These are phyloP conservation scores for Podarcis lilfordi DNA, from an alignment of 2,797 vertebrate species.

Conservation along the genomic window DNA sequence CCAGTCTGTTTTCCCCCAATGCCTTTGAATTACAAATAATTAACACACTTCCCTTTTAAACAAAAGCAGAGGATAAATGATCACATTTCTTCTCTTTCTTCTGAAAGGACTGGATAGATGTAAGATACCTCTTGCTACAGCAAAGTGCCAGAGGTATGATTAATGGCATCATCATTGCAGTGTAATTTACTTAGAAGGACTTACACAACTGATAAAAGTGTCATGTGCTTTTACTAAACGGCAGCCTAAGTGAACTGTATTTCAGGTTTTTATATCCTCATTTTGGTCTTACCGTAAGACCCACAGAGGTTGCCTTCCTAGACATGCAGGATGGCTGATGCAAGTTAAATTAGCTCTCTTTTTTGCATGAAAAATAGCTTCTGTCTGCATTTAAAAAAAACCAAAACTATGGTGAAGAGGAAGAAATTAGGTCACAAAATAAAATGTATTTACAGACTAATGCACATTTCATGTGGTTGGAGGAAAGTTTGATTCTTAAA, in stretches of 20 bases:
- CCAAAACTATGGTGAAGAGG: conserved; percentile 10
- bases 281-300: conserved; percentile 66
- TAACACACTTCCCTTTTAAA: conserved; percentile 61
- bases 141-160: conserved; percentile 53
- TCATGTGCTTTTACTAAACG: conserved; percentile 70
- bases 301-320: conserved; percentile 65
- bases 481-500: conserved; percentile 7
- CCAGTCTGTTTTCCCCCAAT: conserved; percentile 57
- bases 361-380: conserved; percentile 65
- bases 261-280: conserved; percentile 73
- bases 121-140: conserved; percentile 51
- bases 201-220: conserved; percentile 70
- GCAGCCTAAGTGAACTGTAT: conserved; percentile 70
- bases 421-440: conserved; percentile 64
- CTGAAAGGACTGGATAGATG: conserved; percentile 50
- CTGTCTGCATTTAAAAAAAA: conserved; percentile 52
- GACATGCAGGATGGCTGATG: conserved; percentile 57
- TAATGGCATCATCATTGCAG: conserved; percentile 70
- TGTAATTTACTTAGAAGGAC: conserved; percentile 75
- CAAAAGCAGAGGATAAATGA: conserved; percentile 59
- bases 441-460: conserved; percentile 18
- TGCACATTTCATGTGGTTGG: not conserved
- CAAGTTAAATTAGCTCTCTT: conserved; percentile 69
- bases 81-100: conserved; percentile 54
- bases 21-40: conserved; percentile 69